phyloP scores from a whole-genome alignment of 2,113 vertebrate species.

The Solenodon paradoxus region DNA sequence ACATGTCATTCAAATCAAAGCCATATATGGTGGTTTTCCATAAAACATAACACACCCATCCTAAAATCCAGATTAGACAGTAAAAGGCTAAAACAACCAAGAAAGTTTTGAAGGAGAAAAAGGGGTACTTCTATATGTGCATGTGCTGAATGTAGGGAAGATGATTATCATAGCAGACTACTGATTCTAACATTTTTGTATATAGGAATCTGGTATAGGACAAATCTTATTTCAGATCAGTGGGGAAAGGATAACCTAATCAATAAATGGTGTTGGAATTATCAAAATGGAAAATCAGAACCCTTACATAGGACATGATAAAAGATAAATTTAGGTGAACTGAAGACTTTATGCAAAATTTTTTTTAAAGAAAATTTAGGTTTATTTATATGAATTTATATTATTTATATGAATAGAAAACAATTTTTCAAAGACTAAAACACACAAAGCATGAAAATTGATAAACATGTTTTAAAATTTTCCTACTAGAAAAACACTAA shows the following conservation, averaged over 20 bases:
- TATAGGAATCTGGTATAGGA: background rate
- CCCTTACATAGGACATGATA: background rate
- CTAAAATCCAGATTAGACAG: constrained; percentile 17
- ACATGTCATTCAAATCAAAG: background rate
- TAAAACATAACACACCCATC: background rate
- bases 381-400: background rate
- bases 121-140: background rate
- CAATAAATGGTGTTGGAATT: background rate
- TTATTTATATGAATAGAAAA: background rate
- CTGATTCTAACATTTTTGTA: background rate
- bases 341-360: background rate
- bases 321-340: background rate
- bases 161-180: background rate
- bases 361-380: constrained; percentile 4
- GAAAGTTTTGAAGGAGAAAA: constrained; percentile 10
- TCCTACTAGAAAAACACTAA: background rate
- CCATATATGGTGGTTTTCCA: background rate
- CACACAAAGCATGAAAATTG: background rate
- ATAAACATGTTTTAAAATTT: background rate
- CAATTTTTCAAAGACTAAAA: constrained; percentile 14
- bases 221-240: constrained; percentile 20
- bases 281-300: background rate
- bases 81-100: background rate
- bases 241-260: background rate
- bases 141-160: background rate